Evolutionary conservation across 1,140 invertebrate species (phyloP).

Genomic region (Drosophila baimaii): DNA sequence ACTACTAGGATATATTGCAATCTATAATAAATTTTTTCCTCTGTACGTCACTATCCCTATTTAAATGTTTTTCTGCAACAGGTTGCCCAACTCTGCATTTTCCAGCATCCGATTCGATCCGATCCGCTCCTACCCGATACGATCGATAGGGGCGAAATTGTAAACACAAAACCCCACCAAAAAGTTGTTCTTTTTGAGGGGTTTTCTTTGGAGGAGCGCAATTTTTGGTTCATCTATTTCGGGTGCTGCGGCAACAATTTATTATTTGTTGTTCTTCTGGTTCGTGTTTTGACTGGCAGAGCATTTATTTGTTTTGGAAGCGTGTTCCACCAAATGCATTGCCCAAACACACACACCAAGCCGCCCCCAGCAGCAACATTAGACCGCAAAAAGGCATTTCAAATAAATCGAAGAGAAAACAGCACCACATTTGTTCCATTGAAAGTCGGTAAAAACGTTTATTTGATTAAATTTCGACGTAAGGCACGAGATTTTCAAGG

Average conservation of each 20-base stretch:
- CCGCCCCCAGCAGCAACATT: slow-evolving; percentile 13
- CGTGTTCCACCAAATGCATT: slow-evolving; percentile 59
- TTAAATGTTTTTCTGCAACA: slow-evolving; percentile 54
- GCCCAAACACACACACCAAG: slow-evolving; percentile 15
- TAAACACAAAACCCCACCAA: slow-evolving; percentile 51
- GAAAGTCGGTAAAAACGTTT: slow-evolving; percentile 23
- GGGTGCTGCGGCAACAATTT: slow-evolving; percentile 33
- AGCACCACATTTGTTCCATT: slow-evolving; percentile 20
- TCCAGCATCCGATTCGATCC: slow-evolving; percentile 10
- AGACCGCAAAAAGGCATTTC: slow-evolving; percentile 20
- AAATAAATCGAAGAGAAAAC: slow-evolving; percentile 18
- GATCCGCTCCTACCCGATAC: not conserved
- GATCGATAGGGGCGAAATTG: slow-evolving; percentile 28
- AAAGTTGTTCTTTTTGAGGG: slow-evolving; percentile 23
- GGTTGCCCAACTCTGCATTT: slow-evolving; percentile 70
- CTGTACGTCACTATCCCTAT: slow-evolving; percentile 7
- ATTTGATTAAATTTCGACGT: slow-evolving; percentile 25
- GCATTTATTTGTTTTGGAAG: slow-evolving; percentile 59
- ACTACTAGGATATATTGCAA: no score
- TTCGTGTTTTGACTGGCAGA: slow-evolving; percentile 56
- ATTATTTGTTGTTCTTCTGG: slow-evolving; percentile 37
- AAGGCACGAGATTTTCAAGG: slow-evolving; percentile 15
- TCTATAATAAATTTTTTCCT: not conserved
- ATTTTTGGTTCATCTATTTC: slow-evolving; percentile 35
- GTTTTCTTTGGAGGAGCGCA: slow-evolving; percentile 8